These are phyloP conservation scores for Phyllotreta striolata DNA, from an alignment of 2,888 invertebrate species.

Conservation along the genomic window DNA sequence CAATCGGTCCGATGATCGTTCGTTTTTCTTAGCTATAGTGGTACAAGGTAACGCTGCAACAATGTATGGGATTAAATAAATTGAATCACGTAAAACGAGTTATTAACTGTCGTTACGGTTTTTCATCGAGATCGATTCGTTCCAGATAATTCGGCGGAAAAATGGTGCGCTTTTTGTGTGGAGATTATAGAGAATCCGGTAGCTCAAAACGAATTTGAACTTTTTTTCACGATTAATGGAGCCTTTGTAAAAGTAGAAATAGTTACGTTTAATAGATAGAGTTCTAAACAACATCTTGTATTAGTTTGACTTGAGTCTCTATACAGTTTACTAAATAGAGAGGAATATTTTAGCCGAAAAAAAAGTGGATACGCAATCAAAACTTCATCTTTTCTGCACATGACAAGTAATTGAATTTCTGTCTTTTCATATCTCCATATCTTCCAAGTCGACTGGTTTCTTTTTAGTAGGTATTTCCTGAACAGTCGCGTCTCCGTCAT, in stretches of 20 bases:
- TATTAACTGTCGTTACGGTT: slow-evolving; percentile 29
- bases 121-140: slow-evolving; percentile 22
- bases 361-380: no score
- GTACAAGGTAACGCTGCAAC: background rate
- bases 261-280: no score
- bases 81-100: slow-evolving; percentile 36
- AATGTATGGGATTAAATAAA: slow-evolving; percentile 27
- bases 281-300: no score
- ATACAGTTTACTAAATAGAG: no score
- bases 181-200: background rate
- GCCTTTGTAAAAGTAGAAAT: no score
- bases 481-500: slow-evolving; percentile 43
- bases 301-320: no score
- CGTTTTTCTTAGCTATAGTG: background rate
- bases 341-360: no score
- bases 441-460: slow-evolving; percentile 24
- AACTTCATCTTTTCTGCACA: no score
- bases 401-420: slow-evolving; percentile 26
- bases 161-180: slow-evolving; percentile 15
- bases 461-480: slow-evolving; percentile 43
- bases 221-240: background rate
- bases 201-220: background rate
- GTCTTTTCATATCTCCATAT: slow-evolving; percentile 24
- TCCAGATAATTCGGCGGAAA: slow-evolving; percentile 27
- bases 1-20: background rate